Evolutionary conservation across 2,888 invertebrate species (phyloP).

Genomic region (Drosophila merina): DNA sequence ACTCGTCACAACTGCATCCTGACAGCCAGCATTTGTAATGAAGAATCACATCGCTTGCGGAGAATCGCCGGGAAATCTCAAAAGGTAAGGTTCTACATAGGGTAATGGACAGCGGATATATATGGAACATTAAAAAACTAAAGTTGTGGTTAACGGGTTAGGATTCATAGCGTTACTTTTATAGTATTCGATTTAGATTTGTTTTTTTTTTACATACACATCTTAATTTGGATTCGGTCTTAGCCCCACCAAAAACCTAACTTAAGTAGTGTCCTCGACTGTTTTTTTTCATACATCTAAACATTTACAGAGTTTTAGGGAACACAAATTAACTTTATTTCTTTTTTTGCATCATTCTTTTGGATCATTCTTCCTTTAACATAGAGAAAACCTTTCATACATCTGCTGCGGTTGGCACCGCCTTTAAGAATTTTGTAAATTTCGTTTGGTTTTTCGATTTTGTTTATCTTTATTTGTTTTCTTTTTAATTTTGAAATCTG

Average conservation of each 20-base stretch:
- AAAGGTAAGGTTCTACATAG: constrained; percentile 45
- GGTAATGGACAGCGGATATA: constrained; percentile 24
- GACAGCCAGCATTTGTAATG: constrained; percentile 20
- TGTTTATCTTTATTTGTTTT: constrained; percentile 11
- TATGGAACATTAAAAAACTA: constrained; percentile 56
- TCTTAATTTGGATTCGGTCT: constrained; percentile 52
- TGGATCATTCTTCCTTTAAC: constrained; percentile 52
- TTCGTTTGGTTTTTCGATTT: constrained; percentile 41
- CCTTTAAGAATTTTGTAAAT: constrained; percentile 50
- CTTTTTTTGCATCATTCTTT: constrained; percentile 17
- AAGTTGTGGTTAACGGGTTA: constrained; percentile 52
- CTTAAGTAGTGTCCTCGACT: constrained; percentile 58
- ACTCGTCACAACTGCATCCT: neutral
- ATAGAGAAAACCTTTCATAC: constrained; percentile 78
- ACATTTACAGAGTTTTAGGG: constrained; percentile 71
- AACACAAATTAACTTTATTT: constrained; percentile 55
- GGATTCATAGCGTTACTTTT: constrained; percentile 43
- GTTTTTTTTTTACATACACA: constrained; percentile 60
- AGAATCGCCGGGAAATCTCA: constrained; percentile 53
- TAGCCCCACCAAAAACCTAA: constrained; percentile 60
- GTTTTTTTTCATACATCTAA: constrained; percentile 63
- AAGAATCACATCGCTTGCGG: neutral
- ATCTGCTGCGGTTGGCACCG: constrained; percentile 55
- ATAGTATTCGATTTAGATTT: constrained; percentile 40
- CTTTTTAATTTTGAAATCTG: constrained; percentile 77